Base-by-base conservation (phyloP, 2,797 vertebrate genomes). In the Lutjanus campechanus region DNA sequence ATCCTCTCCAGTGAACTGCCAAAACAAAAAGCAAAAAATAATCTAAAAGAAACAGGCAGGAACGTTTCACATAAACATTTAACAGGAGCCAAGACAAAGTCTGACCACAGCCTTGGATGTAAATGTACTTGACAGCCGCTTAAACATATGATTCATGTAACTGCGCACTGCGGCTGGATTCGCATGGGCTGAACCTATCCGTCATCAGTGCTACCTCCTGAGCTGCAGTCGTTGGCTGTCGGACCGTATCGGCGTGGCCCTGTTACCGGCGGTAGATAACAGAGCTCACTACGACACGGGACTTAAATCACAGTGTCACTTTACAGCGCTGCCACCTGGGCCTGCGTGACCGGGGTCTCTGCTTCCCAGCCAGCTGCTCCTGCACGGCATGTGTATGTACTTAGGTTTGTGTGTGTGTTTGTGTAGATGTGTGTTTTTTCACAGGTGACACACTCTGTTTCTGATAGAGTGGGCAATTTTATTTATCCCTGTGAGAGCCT, bases 231-330 rank as follows among this genome's bases (percentile, higher is more conserved):
- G 69, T 54, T 62, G 79, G 82, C 88, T 88, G 90, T 88, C 70
- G 65, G 89, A 68, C 73, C 51, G 20, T 90, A 91, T 92, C 83
- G 84, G 49, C 74, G 40, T 1, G 58, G 81, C 75, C 83, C 87
- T 72, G 89, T 89, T 85, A 89, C 85, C 40, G 36, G 65, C 19
- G 11, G 69, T 17, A 93, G 94, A 94, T 94, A 93, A 91, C 89
- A 36, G 77, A 77, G 75, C 86, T 58, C 4, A 40, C 36, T 4
- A 56, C 15, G 87, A 91, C 93, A 92, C 89, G 12, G 73, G 76
- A 86, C 87, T 70, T 95, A 91, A 95, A 95, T 95, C 92, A 93
- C 84, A 44, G 83, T 94, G 93, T 93, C 94, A 94, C 88, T 82
- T 92, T 88, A 87, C 85, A 85, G 83, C 81, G 11, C 64, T 36